Evolutionary conservation across 2,797 vertebrate species (phyloP).

Genomic region (Myotis planiceps): DNA sequence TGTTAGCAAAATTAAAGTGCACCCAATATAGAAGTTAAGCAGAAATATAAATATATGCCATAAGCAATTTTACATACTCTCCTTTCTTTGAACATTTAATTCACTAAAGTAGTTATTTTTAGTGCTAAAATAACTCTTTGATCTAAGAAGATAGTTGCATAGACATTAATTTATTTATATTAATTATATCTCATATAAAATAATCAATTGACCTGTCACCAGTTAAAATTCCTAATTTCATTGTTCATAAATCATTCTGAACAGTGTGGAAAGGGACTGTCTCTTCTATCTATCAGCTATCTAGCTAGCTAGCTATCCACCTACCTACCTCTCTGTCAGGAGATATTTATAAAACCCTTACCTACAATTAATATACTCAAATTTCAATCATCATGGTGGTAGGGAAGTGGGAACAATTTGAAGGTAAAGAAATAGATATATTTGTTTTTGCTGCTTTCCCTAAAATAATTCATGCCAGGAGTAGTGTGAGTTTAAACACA

Average conservation of each 20-base stretch:
- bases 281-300: not conserved
- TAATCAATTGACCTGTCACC: not conserved
- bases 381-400: not conserved
- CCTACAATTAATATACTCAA: not conserved
- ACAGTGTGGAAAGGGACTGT: not conserved
- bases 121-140: not conserved
- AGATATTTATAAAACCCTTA: slow-evolving; percentile 3
- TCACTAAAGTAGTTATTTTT: not conserved
- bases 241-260: not conserved
- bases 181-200: not conserved
- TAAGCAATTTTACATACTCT: slow-evolving; percentile 33
- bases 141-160: not conserved
- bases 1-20: slow-evolving; percentile 53
- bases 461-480: not conserved
- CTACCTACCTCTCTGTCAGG: not conserved
- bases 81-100: slow-evolving; percentile 27
- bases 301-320: too few relatives aligned
- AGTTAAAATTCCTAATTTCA: not conserved
- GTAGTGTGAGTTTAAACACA: not conserved
- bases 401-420: not conserved
- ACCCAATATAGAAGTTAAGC: slow-evolving; percentile 30
- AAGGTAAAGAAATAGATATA: not conserved
- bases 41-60: slow-evolving; percentile 27
- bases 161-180: not conserved
- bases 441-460: not conserved